Conservation (phyloP, 2,888 invertebrate species). For the Siphonodentalium dalli region DNA sequence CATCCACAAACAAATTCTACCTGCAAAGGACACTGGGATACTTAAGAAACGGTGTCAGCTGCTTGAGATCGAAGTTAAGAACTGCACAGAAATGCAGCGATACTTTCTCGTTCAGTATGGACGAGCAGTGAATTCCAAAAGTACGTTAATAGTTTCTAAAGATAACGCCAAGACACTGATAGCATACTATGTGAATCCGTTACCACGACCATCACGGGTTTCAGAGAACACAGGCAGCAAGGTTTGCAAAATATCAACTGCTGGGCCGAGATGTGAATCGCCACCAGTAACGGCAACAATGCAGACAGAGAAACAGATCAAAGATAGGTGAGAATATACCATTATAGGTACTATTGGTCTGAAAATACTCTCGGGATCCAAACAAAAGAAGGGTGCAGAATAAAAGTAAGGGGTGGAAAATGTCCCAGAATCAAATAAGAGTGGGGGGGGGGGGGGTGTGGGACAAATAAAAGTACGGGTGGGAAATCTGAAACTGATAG, state of each 20-base stretch:
- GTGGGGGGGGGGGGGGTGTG: too few relatives aligned
- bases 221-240: too few relatives aligned
- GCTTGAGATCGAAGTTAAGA: slow-evolving; percentile 55
- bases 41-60: slow-evolving; percentile 63
- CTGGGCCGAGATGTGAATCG: slow-evolving; percentile 24
- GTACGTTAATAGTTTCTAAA: slow-evolving; percentile 60
- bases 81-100: slow-evolving; percentile 64
- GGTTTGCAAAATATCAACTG: too few relatives aligned
- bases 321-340: too few relatives aligned
- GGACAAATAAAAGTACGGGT: too few relatives aligned
- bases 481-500: too few relatives aligned
- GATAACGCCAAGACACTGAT: slow-evolving; percentile 58
- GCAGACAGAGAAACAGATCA: slow-evolving; percentile 20
- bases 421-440: too few relatives aligned
- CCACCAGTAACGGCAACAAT: slow-evolving; percentile 25
- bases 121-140: slow-evolving; percentile 62
- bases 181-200: slow-evolving; percentile 62
- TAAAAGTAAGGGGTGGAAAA: too few relatives aligned
- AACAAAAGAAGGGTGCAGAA: too few relatives aligned
- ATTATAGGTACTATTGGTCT: too few relatives aligned
- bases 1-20: slow-evolving; percentile 64
- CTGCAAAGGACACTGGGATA: slow-evolving; percentile 64
- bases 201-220: slow-evolving; percentile 34
- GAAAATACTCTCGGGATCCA: too few relatives aligned
- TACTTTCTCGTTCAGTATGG: slow-evolving; percentile 64